Conservation (phyloP, 2,797 vertebrate genomes). For the Microctenopoma steveboyesi region DNA sequence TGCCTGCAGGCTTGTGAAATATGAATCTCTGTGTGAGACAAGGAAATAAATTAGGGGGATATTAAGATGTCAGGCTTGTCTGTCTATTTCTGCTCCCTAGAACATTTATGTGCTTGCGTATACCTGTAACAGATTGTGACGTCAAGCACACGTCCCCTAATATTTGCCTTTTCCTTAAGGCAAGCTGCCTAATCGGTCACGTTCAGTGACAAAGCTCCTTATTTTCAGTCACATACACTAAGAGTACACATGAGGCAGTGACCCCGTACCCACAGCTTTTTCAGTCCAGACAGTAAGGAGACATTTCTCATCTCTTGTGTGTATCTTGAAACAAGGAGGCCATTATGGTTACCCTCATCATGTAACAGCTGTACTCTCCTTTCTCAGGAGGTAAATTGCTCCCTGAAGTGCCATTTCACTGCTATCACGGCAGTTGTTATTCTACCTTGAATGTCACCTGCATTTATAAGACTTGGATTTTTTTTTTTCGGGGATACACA, state of each 20-base stretch:
- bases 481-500: not conserved
- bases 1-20: not conserved
- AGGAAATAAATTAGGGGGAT: not conserved
- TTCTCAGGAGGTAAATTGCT: constrained; percentile 1
- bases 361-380: not conserved
- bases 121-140: constrained; percentile 51
- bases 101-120: constrained; percentile 35
- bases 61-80: constrained; percentile 16
- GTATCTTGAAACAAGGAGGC: constrained; percentile 14
- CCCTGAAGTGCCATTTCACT: not conserved
- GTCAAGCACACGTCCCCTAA: constrained; percentile 59
- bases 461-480: not conserved
- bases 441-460: constrained; percentile 3
- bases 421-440: constrained; percentile 4
- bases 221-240: constrained; percentile 40
- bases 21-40: not conserved
- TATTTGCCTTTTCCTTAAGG: constrained; percentile 59
- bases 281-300: constrained; percentile 21
- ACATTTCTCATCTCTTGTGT: constrained; percentile 6
- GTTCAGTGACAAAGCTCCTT: constrained; percentile 53
- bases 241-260: constrained; percentile 47
- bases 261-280: constrained; percentile 39
- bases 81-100: constrained; percentile 7
- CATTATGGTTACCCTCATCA: constrained; percentile 11
- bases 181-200: constrained; percentile 55